Percentiles rank a stretch among this genome's conserved stretches.
These are phyloP conservation scores for Pangasius sanitwongsei DNA, from an alignment of 2,797 vertebrate species.

Conservation along the genomic window DNA sequence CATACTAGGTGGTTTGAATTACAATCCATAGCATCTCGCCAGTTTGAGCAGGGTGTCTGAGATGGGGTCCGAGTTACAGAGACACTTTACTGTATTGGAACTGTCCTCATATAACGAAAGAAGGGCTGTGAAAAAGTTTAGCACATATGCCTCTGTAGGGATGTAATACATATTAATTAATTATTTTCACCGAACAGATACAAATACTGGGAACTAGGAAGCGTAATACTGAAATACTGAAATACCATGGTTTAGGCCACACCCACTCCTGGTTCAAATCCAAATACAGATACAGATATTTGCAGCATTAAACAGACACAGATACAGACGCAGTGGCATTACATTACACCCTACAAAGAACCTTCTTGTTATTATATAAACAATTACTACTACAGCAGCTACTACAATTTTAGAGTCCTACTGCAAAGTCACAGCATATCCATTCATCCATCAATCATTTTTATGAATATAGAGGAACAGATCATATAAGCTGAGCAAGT, in stretches of 20 bases:
- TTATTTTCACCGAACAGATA: background rate
- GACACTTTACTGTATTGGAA: background rate
- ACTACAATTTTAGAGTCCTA: background rate
- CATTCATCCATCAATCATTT: background rate
- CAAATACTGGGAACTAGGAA: background rate
- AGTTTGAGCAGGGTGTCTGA: background rate
- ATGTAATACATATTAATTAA: background rate
- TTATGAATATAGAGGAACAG: background rate
- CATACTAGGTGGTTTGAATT: slow-evolving; percentile 27
- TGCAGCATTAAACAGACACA: background rate
- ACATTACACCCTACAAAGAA: background rate
- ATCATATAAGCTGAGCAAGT: background rate
- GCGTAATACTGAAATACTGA: background rate
- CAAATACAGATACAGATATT: background rate
- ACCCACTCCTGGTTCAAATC: background rate
- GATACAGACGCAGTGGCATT: background rate
- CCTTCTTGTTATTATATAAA: background rate
- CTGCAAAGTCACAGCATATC: background rate
- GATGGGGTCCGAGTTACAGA: background rate
- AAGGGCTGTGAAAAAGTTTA: background rate
- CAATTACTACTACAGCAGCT: background rate
- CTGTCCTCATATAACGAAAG: background rate
- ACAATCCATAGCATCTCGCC: background rate
- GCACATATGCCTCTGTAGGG: background rate
- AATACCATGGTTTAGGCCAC: background rate